Evolutionary conservation across 2,113 vertebrate genomes (phyloP), one percentile per base, ranked within the genome.

Genomic region (Aptenodytes patagonicus): DNA sequence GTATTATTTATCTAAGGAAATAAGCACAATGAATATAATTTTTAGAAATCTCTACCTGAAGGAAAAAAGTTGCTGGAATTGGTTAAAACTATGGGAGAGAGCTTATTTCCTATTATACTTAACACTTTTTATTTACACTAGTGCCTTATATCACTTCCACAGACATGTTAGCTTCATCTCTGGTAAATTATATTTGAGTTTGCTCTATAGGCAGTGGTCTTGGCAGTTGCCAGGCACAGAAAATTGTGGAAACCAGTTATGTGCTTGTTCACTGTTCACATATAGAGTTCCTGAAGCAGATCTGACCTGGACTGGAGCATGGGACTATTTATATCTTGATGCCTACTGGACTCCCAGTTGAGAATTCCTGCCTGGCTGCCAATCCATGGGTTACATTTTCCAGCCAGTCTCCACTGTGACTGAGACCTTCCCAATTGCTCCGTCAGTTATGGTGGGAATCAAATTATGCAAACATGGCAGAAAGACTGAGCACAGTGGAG

Each of bases 281-380:
- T 73, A 60, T 32, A 79, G 25, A 34, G 8, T 69, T 90, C 64
- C 71, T 62, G 62, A 89, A 70, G 78, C 28, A 62, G 51, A 87
- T 47, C 46, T 89, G 66, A 83, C 77, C 47, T 70, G 77, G 54
- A 89, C 46, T 1, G 24, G 60, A 68, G 21, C 21, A 52, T n/a
- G 11, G 4, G 3, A 49, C 84, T 97, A 93, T 97, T 97, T 97
- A 78, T 94, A 95, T 77, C 80, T 58, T 55, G 38, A 36, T 90
- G 71, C 36, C 72, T 90, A 54, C 55, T 86, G 73, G 78, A 10
- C 14, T 93, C 29, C 83, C 54, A 47, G 28, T 54, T 81, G 44
- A 89, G 83, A 80, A 97, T 97, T 94, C 87, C 93, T 83, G 80
- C 40, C 52, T 77, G 60, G 42, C 80, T 95, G 96, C 80, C 90